Evolutionary conservation across 1,140 invertebrate genomes (phyloP), one percentile per base, ranked within the genome.

Genomic region (Cydia amplana): DNA sequence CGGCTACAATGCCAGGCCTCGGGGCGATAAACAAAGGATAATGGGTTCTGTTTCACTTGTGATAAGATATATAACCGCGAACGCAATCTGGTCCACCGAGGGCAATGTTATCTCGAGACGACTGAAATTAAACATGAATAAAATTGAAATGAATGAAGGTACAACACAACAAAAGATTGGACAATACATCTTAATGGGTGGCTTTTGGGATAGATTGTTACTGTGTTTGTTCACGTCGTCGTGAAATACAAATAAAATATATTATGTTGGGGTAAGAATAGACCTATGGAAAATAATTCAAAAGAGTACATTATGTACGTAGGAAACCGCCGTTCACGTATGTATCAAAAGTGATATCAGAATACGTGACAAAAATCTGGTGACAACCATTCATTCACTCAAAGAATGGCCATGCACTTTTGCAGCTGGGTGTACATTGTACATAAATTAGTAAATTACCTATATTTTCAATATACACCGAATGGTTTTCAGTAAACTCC

Each of bases 1-100:
- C 78, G 74, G 43, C 80, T 80, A 82, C 83, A 85, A 83, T 83
- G 77, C 74, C 74, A 75, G 70, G 67, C 77, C 80, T 49, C 74
- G 75, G 73, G 83, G 82, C 82, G 76, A 85, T 86, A 85, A 88
- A 87, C 85, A 85, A 85, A 83, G 86, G 78, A 88, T 87, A 88
- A 87, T 85, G 80, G 78, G 40, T 77, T 76, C 77, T 87, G 74
- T 86, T 82, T 81, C 79, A 72, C 76, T 75, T 74, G 82, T 79
- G 80, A 81, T 85, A 85, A 84, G 83, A 84, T 85, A 80, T 85
- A 86, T 82, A 86, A 81, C 79, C 78, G 74, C 79, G 79, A 79
- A 78, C 76, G 74, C 80, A 77, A 81, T 79, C 70, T 72, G 74
- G 32, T 63, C 60, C 63, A 28, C 16, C 64, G 60, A 64, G 63